A percentile compares a stretch with the other conserved stretches of the same genome.
phyloP scores from a whole-genome alignment of 2,797 vertebrate genomes.

The Eidolon dupreanum region DNA sequence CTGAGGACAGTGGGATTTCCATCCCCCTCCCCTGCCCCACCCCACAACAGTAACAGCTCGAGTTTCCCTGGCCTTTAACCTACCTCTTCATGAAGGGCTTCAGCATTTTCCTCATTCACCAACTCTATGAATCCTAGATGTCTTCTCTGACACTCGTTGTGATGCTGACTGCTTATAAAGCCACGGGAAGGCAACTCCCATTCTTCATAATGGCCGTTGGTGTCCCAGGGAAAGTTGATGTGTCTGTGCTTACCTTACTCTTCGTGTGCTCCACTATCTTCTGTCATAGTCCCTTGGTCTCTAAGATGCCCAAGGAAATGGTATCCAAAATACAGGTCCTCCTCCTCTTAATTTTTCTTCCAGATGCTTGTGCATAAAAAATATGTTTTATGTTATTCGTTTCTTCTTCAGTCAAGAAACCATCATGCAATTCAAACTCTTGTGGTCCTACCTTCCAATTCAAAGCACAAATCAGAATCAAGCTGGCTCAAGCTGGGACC shows the following conservation, averaged over 20 bases:
- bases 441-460: background rate
- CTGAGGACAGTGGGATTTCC: background rate
- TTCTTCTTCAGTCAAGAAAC: background rate
- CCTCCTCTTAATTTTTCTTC: background rate
- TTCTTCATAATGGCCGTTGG: rapidly evolving
- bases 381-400: background rate
- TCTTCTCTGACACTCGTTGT: background rate
- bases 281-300: background rate
- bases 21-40: too few relatives aligned
- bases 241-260: background rate
- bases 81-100: background rate
- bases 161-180: background rate
- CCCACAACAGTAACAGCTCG: background rate
- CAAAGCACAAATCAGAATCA: background rate
- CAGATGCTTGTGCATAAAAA: background rate
- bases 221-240: background rate
- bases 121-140: background rate
- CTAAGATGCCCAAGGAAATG: background rate
- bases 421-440: background rate
- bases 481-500: background rate
- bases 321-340: background rate
- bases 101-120: background rate
- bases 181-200: background rate
- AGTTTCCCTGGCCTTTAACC: background rate
- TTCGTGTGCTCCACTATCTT: background rate